Conservation (phyloP, 2,888 invertebrate species). For the Lepidonotus clava region DNA sequence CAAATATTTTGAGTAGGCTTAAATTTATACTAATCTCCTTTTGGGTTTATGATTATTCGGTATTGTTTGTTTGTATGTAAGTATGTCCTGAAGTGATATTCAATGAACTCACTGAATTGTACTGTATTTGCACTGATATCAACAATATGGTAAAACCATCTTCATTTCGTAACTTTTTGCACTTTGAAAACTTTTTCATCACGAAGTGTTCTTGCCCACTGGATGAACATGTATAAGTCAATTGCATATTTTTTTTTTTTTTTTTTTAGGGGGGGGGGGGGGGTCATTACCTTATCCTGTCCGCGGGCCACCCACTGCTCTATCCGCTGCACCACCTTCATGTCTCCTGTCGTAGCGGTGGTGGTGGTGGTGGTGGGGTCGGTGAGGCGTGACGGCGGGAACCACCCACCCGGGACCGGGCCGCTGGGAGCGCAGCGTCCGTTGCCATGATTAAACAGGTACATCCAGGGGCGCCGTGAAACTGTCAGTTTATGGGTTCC, state of each 20-base stretch:
- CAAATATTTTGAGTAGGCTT: no score
- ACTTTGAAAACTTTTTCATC: no score
- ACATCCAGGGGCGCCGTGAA: not conserved
- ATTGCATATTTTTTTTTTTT: not conserved
- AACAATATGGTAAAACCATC: no score
- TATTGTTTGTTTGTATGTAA: no score
- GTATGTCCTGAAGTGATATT: no score
- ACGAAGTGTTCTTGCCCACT: no score
- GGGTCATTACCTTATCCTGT: slow-evolving; percentile 4
- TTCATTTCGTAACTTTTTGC: no score
- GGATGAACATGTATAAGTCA: not conserved
- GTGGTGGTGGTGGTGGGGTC: not conserved
- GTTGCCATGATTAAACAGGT: not conserved
- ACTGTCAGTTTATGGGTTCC: no score
- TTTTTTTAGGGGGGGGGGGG: not conserved
- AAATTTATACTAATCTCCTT: no score
- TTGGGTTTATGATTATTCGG: no score
- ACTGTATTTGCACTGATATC: no score
- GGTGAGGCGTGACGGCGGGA: not conserved
- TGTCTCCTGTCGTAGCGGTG: not conserved
- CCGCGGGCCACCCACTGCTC: not conserved
- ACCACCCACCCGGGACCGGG: not conserved
- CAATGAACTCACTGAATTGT: no score
- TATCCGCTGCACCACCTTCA: not conserved
- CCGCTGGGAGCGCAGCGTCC: not conserved